Percentiles rank a stretch among this genome's conserved stretches.
phyloP scores from a whole-genome alignment of 30 jellyfish, hydroid and myxozoan species.

The Pseudorhiza aurosa region DNA sequence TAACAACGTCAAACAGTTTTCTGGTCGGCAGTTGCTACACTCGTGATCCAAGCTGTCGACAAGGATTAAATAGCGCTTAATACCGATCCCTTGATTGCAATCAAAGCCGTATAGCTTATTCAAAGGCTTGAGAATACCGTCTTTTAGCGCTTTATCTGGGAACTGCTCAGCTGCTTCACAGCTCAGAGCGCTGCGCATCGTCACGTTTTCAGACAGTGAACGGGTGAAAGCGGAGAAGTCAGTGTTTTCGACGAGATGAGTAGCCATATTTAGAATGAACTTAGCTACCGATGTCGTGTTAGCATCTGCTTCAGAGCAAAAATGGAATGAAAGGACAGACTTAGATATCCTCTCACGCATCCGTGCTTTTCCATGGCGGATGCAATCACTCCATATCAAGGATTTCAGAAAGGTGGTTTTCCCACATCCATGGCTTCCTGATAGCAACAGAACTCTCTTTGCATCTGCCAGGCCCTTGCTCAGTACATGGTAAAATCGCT shows the following conservation, averaged over 20 bases:
- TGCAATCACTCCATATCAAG: slow-evolving; percentile 53
- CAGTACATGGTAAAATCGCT: neutral
- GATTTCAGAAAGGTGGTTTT: slow-evolving; percentile 52
- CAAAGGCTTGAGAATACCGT: slow-evolving; percentile 52
- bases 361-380: slow-evolving; percentile 15
- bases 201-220: slow-evolving; percentile 12
- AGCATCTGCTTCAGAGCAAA: slow-evolving; percentile 40
- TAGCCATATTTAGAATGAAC: slow-evolving; percentile 57
- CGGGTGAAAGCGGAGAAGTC: slow-evolving; percentile 39
- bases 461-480: neutral
- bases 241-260: slow-evolving; percentile 45
- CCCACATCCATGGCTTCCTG: slow-evolving; percentile 64
- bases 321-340: slow-evolving; percentile 57
- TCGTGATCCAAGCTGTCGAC: slow-evolving; percentile 60
- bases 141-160: slow-evolving; percentile 47
- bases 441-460: slow-evolving; percentile 10
- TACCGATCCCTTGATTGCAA: too few species aligned
- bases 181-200: neutral
- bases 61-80: slow-evolving; percentile 12
- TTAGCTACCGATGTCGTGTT: slow-evolving; percentile 43
- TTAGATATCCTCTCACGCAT: slow-evolving; percentile 39
- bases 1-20: slow-evolving; percentile 32
- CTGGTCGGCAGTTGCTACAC: slow-evolving; percentile 51
- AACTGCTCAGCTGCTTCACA: slow-evolving; percentile 32
- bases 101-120: slow-evolving; percentile 7